phyloP scores from a whole-genome alignment of 2,888 invertebrate genomes.

The Thereva unica region DNA sequence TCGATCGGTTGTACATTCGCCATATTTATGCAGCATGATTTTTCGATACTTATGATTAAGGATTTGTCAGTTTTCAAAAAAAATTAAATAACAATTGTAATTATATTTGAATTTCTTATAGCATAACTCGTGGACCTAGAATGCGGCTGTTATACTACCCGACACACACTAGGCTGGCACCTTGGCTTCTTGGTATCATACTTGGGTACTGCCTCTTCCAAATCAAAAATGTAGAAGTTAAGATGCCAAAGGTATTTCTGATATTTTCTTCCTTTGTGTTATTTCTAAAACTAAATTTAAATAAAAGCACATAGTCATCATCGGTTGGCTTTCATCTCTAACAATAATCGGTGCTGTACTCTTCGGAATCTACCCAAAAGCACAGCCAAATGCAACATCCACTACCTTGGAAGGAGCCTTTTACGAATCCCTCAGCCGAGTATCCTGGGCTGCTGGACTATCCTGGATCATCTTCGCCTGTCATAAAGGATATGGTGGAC shows the following conservation, averaged over 20 bases:
- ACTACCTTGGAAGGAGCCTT: conserved; percentile 51
- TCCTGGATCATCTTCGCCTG: conserved; percentile 54
- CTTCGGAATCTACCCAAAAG: conserved; percentile 54
- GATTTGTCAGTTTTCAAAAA: too few relatives aligned
- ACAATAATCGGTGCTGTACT: conserved; percentile 51
- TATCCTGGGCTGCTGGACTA: conserved; percentile 50
- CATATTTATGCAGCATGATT: conserved; percentile 52
- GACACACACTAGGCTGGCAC: conserved; percentile 55
- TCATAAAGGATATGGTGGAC: conserved; percentile 49
- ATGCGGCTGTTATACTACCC: conserved; percentile 51
- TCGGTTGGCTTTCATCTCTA: conserved; percentile 53
- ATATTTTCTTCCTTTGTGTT: too few relatives aligned
- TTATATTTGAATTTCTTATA: neutral
- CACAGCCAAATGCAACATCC: conserved; percentile 48
- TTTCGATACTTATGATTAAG: conserved; percentile 45
- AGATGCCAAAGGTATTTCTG: conserved; percentile 47
- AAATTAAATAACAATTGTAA: neutral
- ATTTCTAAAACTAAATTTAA: too few relatives aligned
- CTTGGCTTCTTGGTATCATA: conserved; percentile 57
- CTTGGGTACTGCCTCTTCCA: conserved; percentile 55
- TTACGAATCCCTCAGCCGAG: conserved; percentile 48
- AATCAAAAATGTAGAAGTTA: conserved; percentile 51
- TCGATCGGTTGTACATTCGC: conserved; percentile 54
- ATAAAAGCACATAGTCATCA: conserved; percentile 27
- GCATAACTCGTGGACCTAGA: neutral